Percentiles rank a stretch among this genome's conserved stretches.
Conservation (phyloP, 1,140 invertebrate genomes). For the Fopius arisanus region DNA sequence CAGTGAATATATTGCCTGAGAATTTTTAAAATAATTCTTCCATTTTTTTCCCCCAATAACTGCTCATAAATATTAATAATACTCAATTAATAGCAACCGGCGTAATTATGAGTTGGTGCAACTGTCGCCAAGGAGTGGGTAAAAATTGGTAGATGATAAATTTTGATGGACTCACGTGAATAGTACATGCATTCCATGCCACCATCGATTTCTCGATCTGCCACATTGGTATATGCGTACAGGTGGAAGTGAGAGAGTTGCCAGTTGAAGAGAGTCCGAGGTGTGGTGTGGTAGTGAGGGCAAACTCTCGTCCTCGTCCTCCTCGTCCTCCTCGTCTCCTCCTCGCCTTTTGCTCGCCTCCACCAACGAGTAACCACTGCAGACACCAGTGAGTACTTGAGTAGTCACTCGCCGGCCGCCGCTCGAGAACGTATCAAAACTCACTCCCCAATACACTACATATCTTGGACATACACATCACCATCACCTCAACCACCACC, state of each 20-base stretch:
- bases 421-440: conserved; percentile 33
- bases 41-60: too few species aligned
- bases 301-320: too few species aligned
- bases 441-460: background rate
- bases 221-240: background rate
- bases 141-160: background rate
- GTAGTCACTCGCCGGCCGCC: conserved; percentile 55
- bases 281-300: too few species aligned
- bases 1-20: too few species aligned
- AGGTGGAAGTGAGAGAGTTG: background rate
- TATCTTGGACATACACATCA: background rate
- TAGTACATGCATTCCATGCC: conserved; percentile 4
- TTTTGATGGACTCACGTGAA: background rate
- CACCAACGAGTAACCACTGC: background rate
- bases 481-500: background rate
- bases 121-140: too few species aligned
- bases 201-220: conserved; percentile 7
- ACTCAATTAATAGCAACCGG: too few species aligned
- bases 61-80: too few species aligned
- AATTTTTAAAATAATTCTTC: too few species aligned
- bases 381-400: too few species aligned
- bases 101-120: too few species aligned
- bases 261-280: background rate
- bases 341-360: background rate
- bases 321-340: too few species aligned